phyloP scores from a whole-genome alignment of 1,140 invertebrate species.

The Drosophila carrolli region DNA sequence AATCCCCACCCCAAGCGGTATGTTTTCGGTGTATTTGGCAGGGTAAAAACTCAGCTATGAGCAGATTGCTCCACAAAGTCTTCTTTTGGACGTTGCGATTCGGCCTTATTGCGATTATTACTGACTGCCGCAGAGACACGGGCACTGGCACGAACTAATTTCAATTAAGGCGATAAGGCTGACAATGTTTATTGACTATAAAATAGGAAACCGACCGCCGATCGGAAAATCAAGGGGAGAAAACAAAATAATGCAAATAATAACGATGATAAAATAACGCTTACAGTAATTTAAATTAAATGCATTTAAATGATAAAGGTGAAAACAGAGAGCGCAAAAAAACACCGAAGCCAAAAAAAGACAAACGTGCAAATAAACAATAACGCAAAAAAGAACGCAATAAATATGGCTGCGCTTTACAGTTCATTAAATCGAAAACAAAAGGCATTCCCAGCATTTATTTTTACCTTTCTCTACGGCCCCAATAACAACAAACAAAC shows the following conservation, averaged over 20 bases:
- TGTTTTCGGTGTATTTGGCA: too few relatives aligned
- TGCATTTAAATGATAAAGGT: constrained; percentile 68
- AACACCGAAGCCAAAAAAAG: constrained; percentile 35
- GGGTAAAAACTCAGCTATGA: too few relatives aligned
- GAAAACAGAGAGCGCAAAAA: constrained; percentile 28
- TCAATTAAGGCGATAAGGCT: constrained; percentile 73
- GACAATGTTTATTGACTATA: constrained; percentile 72
- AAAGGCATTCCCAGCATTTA: constrained; percentile 68
- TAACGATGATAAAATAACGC: constrained; percentile 41
- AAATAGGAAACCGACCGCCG: constrained; percentile 52
- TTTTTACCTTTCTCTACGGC: constrained; percentile 36
- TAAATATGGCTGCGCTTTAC: constrained; percentile 80
- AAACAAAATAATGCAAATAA: constrained; percentile 50
- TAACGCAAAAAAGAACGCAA: constrained; percentile 57
- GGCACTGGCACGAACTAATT: constrained; percentile 34
- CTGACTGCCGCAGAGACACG: background rate
- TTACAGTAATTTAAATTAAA: constrained; percentile 77
- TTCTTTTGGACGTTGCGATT: background rate
- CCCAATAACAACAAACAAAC: constrained; percentile 54
- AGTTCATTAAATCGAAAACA: constrained; percentile 82
- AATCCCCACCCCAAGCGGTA: constrained; percentile 2
- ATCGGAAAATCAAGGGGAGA: constrained; percentile 3
- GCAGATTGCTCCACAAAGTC: background rate
- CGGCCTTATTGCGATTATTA: background rate
- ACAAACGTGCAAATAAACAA: constrained; percentile 61